phyloP scores from a whole-genome alignment of 2,888 invertebrate species.

The Volucella inanis region DNA sequence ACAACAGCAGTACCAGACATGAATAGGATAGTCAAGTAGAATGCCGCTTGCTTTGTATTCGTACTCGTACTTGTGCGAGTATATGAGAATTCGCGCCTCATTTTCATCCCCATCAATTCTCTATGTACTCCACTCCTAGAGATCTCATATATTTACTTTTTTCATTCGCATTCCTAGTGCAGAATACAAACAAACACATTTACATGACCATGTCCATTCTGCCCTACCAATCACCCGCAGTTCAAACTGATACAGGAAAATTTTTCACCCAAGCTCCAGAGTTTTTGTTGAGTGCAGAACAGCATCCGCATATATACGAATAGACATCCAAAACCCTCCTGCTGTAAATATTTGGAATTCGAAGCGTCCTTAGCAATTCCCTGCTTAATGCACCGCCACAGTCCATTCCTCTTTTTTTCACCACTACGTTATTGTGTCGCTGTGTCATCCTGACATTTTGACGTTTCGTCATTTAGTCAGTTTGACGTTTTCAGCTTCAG shows the following conservation, averaged over 20 bases:
- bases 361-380: constrained; percentile 45
- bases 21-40: too few relatives aligned
- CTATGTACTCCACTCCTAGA: constrained; percentile 29
- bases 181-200: background rate
- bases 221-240: too few relatives aligned
- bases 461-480: constrained; percentile 42
- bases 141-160: constrained; percentile 44
- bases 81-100: constrained; percentile 37
- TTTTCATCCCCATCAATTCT: constrained; percentile 20
- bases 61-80: background rate
- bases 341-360: background rate
- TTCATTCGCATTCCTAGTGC: constrained; percentile 18
- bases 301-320: background rate
- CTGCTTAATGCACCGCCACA: constrained; percentile 67
- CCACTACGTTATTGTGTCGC: constrained; percentile 59
- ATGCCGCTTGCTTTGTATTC: too few relatives aligned
- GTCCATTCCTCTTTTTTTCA: constrained; percentile 73
- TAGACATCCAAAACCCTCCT: background rate
- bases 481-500: constrained; percentile 59
- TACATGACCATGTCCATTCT: background rate
- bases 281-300: background rate
- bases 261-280: background rate
- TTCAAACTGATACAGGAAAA: background rate
- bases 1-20: constrained; percentile 40
- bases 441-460: constrained; percentile 76